Evolutionary conservation across 2,888 invertebrate species (phyloP).

Genomic region (Pterostichus niger): DNA sequence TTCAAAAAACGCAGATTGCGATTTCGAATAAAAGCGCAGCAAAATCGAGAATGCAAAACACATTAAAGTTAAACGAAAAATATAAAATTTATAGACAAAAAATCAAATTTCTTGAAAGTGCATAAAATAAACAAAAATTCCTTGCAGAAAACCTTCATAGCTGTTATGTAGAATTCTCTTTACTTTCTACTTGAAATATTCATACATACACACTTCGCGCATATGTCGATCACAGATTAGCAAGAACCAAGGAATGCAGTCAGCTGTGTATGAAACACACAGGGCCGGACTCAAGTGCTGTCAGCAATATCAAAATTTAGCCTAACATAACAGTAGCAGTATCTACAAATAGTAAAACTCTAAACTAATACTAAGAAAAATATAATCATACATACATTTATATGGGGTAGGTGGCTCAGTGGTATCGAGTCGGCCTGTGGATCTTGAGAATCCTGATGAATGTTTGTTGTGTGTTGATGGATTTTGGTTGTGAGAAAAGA

Average conservation of each 20-base stretch:
- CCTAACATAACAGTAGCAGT: too few relatives aligned
- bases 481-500: too few relatives aligned
- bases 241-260: conserved; percentile 1
- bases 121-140: conserved; percentile 46
- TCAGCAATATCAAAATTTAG: too few relatives aligned
- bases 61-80: conserved; percentile 58
- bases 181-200: conserved; percentile 27
- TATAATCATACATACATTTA: too few relatives aligned
- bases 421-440: too few relatives aligned
- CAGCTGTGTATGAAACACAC: background rate
- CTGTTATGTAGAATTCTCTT: conserved; percentile 22
- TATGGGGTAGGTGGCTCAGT: too few relatives aligned
- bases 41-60: conserved; percentile 12
- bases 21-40: conserved; percentile 5
- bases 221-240: conserved; percentile 17
- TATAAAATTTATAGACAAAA: conserved; percentile 55
- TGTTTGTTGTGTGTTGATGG: too few relatives aligned
- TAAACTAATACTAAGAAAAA: too few relatives aligned
- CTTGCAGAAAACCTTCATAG: background rate
- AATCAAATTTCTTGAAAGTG: conserved; percentile 36
- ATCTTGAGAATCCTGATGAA: too few relatives aligned
- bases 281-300: too few relatives aligned
- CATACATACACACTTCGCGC: conserved; percentile 22
- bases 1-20: conserved; percentile 1
- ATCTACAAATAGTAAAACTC: too few relatives aligned